Evolutionary conservation across 1,140 invertebrate genomes (phyloP).

Genomic region (Trachymyrmex septentrionalis): DNA sequence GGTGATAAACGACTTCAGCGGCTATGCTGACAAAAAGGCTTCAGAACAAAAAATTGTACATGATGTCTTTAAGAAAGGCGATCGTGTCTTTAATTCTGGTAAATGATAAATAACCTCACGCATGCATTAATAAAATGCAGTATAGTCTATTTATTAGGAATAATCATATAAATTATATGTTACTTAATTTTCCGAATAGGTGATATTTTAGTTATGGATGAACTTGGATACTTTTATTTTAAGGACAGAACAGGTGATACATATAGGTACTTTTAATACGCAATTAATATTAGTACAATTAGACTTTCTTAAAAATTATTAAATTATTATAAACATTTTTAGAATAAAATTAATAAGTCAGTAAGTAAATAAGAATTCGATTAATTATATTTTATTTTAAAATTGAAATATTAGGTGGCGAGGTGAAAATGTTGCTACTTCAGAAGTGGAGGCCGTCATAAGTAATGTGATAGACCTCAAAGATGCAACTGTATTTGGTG

Average conservation of each 20-base stretch:
- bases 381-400: slow-evolving; percentile 4
- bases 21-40: slow-evolving; percentile 96
- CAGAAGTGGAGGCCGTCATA: slow-evolving; percentile 97
- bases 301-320: background rate
- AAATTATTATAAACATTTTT: slow-evolving; percentile 16
- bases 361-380: background rate
- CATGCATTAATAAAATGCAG: background rate
- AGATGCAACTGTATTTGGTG: slow-evolving; percentile 94
- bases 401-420: slow-evolving; percentile 90
- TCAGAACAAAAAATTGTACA: slow-evolving; percentile 96
- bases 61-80: slow-evolving; percentile 95
- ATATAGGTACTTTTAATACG: slow-evolving; percentile 86
- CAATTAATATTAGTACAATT: background rate
- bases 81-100: slow-evolving; percentile 95
- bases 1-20: slow-evolving; percentile 90
- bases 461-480: slow-evolving; percentile 92
- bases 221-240: slow-evolving; percentile 97
- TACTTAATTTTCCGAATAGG: slow-evolving; percentile 86
- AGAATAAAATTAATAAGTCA: background rate
- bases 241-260: slow-evolving; percentile 98
- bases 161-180: slow-evolving; percentile 1
- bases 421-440: slow-evolving; percentile 98
- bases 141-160: background rate
- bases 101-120: slow-evolving; percentile 56
- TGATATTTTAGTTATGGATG: slow-evolving; percentile 96